Evolutionary conservation across 1,140 invertebrate species (phyloP), one percentile per base, ranked within the genome.

Genomic region (Conopomorpha cramerella): DNA sequence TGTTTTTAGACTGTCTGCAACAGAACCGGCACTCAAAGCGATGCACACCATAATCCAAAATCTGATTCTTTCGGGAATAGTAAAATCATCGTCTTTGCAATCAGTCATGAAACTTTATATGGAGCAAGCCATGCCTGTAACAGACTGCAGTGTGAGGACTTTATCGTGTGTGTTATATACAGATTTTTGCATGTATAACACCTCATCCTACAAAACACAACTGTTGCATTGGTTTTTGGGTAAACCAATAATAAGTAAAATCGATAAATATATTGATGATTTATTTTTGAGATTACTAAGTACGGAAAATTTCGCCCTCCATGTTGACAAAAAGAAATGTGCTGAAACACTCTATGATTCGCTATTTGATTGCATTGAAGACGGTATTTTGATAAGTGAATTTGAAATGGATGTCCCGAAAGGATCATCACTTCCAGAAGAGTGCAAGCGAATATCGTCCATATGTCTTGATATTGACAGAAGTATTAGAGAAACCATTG

Each of bases 121-220:
- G 16, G 64, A 72, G 36, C 60, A 58, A 37, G 55, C 53, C 16
- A 66, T 76, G 62, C 61, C 65, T 2, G 50, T 66, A 0, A 65
- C 55, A 28, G 45, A 54, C 30, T 29, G 44, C 4, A 68, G 51
- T 36, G 36, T 71, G 10, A 41, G 35, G 8, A 76, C 65, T 1
- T 38, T 76, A 16, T 55, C 45, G 18, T n/a, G n/a, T n/a, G n/a
- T n/a, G n/a, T n/a, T n/a, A n/a, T n/a, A n/a, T n/a, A n/a, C n/a
- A n/a, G n/a, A n/a, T n/a, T n/a, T n/a, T n/a, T n/a, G n/a, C n/a
- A n/a, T n/a, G n/a, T n/a, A n/a, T n/a, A n/a, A n/a, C n/a, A n/a
- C n/a, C n/a, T n/a, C n/a, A n/a, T n/a, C n/a, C n/a, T n/a, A n/a
- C n/a, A n/a, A n/a, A n/a, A n/a, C n/a, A n/a, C n/a, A n/a, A n/a